Conservation (phyloP, 2,888 invertebrate species). For the Barypeithes pellucidus region DNA sequence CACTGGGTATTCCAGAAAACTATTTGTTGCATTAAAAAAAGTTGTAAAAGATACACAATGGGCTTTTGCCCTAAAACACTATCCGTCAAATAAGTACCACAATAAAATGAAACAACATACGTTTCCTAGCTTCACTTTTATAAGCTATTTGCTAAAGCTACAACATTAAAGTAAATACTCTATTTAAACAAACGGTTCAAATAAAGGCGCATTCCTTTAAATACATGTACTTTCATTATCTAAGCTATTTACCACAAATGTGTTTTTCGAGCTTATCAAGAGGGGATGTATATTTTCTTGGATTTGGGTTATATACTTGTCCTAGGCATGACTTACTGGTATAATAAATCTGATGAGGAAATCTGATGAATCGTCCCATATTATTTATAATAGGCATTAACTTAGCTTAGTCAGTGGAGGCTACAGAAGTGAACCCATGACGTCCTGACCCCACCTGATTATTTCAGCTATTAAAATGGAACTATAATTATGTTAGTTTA, state of each 20-base stretch:
- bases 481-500: too few species aligned
- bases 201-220: conserved; percentile 41
- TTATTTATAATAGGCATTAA: neutral
- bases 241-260: conserved; percentile 27
- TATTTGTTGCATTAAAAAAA: too few species aligned
- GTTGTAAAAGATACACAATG: too few species aligned
- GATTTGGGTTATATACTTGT: conserved; percentile 18
- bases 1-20: too few species aligned
- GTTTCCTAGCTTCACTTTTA: conserved; percentile 31
- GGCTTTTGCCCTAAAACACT: too few species aligned
- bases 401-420: too few species aligned
- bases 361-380: neutral
- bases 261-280: conserved; percentile 18
- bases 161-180: conserved; percentile 36
- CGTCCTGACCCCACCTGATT: too few species aligned
- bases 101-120: conserved; percentile 30
- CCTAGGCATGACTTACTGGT: neutral
- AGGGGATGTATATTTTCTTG: conserved; percentile 13
- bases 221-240: conserved; percentile 40
- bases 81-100: neutral
- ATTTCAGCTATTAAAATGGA: too few species aligned
- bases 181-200: conserved; percentile 41
- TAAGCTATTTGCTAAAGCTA: conserved; percentile 26
- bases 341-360: conserved; percentile 13
- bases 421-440: too few species aligned